Percentiles rank a stretch among this genome's conserved stretches.
Conservation (phyloP, 2,888 invertebrate species). For the Abrostola triplasia region DNA sequence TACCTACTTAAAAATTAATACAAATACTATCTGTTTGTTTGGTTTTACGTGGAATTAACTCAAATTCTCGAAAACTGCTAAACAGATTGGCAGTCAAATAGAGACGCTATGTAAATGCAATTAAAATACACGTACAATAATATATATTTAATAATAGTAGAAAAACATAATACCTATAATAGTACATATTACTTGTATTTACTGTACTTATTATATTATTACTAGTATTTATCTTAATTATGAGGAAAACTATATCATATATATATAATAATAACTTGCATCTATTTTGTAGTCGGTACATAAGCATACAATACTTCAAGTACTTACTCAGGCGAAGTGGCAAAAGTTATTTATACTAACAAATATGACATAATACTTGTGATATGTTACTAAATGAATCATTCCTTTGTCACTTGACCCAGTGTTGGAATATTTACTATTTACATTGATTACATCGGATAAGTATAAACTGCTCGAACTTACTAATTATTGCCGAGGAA, state of each 20-base stretch:
- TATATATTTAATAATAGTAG: too few relatives aligned
- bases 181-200: not conserved
- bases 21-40: too few relatives aligned
- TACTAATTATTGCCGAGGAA: slow-evolving; percentile 10
- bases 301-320: too few relatives aligned
- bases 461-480: not conserved
- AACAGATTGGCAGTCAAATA: too few relatives aligned
- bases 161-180: too few relatives aligned
- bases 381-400: slow-evolving; percentile 42
- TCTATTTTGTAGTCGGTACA: too few relatives aligned
- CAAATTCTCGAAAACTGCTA: too few relatives aligned
- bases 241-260: not conserved
- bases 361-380: slow-evolving; percentile 19
- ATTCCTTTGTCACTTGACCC: slow-evolving; percentile 44
- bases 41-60: too few relatives aligned
- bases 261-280: too few relatives aligned
- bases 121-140: too few relatives aligned
- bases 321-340: not conserved
- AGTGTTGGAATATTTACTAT: slow-evolving; percentile 26
- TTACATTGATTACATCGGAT: slow-evolving; percentile 23
- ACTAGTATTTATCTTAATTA: not conserved
- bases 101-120: too few relatives aligned
- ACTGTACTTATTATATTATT: not conserved
- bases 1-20: too few relatives aligned
- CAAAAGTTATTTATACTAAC: slow-evolving; percentile 29